Base-by-base conservation (phyloP, 30 jellyfish, hydroid and myxozoan species). In the Cassiopea xamachana region DNA sequence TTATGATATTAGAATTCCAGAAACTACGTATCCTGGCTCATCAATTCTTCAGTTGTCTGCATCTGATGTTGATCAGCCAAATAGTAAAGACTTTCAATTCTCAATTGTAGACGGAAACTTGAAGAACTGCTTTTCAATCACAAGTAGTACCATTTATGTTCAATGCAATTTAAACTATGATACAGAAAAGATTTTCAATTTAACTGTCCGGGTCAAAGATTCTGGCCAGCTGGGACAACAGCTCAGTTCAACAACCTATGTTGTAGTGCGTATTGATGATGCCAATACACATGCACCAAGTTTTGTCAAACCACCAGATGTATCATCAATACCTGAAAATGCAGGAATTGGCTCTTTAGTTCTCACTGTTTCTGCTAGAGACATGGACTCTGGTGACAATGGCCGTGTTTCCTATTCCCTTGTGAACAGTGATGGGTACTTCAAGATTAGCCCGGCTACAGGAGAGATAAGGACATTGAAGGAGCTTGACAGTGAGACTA, bases 401-500 rank as follows among this genome's bases (percentile, higher is more conserved):
- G 98, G 95, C 10, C 87, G 96, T 67, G 86, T 92, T 10, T 85
- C 98, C 1, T 92, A 79, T 46, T 92, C 98, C 13, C 83, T 92
- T 18, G 82, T 62, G 17, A 90, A 81, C 69, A 62, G 90, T 62
- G 90, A 92, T 84, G 98, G 88, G 48, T 62, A 9, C 49, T 89
- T 96, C 88, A 86, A 82, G 46, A 93, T 93, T 16, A 68, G 82
- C 69, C 19, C 91, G 17, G 87, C 68, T 2, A 87, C 94, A 19
- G 98, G 98, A 27, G 91, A 62, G 79, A 78, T 93, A 18, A 75
- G 90, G 60, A 86, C 98, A 48, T 80, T 88, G 13, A 82, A 92
- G 80, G 67, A 92, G 80, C 95, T 96, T 39, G 97, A 96, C 87
- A 97, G 98, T 15, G 99, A 96, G 77, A 70, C 79, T 1, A 89